phyloP scores from a whole-genome alignment of 2,888 invertebrate genomes.

The Nomada fabriciana region DNA sequence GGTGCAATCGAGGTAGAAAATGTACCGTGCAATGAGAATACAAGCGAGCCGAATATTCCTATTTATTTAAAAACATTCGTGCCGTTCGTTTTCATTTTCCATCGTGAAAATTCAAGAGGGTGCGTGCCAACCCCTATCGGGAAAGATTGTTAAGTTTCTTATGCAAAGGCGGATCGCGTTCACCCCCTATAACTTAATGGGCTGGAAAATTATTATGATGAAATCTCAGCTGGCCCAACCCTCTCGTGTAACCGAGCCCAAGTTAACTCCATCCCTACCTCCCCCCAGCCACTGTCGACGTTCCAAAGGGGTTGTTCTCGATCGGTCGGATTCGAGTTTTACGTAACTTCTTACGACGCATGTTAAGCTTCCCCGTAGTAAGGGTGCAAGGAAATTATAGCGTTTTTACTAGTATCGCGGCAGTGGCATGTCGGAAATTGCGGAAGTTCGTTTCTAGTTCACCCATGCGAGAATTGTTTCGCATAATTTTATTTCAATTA shows the following conservation, averaged over 20 bases:
- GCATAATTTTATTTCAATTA: slow-evolving; percentile 1
- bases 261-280: slow-evolving; percentile 53
- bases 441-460: neutral
- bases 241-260: slow-evolving; percentile 68
- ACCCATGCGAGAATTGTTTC: neutral
- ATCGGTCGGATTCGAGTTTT: slow-evolving; percentile 53
- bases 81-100: slow-evolving; percentile 26
- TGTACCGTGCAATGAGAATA: neutral
- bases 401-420: slow-evolving; percentile 11
- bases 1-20: too few relatives aligned
- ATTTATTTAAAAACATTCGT: slow-evolving; percentile 9
- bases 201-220: slow-evolving; percentile 84
- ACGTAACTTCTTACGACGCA: slow-evolving; percentile 56
- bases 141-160: slow-evolving; percentile 77
- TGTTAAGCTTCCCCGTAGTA: slow-evolving; percentile 24
- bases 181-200: slow-evolving; percentile 79
- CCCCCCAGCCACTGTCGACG: slow-evolving; percentile 35
- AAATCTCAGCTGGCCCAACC: slow-evolving; percentile 78
- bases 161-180: slow-evolving; percentile 75
- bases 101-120: slow-evolving; percentile 55
- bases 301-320: slow-evolving; percentile 69
- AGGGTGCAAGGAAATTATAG: slow-evolving; percentile 29
- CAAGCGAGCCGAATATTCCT: neutral
- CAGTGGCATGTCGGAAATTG: slow-evolving; percentile 3
- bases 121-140: slow-evolving; percentile 41